Conservation (phyloP, 2,113 vertebrate genomes). For the Vidua chalybeata region DNA sequence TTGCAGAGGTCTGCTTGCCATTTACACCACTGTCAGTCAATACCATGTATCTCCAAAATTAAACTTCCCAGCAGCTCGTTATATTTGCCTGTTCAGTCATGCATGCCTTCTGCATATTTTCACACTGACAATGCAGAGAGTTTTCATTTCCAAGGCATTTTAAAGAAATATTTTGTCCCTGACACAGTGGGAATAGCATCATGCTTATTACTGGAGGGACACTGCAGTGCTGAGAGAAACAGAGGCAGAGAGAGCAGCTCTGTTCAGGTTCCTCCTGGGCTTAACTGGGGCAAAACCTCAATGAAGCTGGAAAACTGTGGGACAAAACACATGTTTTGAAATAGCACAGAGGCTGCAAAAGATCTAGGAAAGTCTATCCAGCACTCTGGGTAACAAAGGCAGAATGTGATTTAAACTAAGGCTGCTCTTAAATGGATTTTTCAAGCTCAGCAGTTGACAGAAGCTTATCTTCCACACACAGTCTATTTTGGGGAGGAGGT, state of each 20-base stretch:
- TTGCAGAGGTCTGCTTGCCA: neutral
- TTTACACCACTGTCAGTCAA: conserved; percentile 30
- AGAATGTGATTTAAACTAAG: neutral
- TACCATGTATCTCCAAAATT: conserved; percentile 11
- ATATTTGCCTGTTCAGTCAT: conserved; percentile 8
- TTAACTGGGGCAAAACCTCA: neutral
- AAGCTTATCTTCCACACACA: neutral
- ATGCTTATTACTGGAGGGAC: neutral
- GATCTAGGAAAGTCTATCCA: neutral
- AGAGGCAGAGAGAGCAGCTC: neutral
- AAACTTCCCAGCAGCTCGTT: conserved; percentile 17
- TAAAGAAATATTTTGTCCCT: neutral
- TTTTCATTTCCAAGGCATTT: neutral
- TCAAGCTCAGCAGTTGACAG: neutral
- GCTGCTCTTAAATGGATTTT: neutral
- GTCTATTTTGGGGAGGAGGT: neutral
- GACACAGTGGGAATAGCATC: neutral
- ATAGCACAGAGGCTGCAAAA: neutral
- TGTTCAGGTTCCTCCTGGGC: neutral
- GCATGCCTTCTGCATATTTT: conserved; percentile 10
- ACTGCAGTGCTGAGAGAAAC: neutral
- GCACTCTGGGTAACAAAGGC: neutral
- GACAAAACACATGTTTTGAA: neutral
- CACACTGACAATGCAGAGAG: neutral
- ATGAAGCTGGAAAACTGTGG: neutral